phyloP scores from a whole-genome alignment of 2,797 vertebrate genomes.

The Micrastur ruficollis region DNA sequence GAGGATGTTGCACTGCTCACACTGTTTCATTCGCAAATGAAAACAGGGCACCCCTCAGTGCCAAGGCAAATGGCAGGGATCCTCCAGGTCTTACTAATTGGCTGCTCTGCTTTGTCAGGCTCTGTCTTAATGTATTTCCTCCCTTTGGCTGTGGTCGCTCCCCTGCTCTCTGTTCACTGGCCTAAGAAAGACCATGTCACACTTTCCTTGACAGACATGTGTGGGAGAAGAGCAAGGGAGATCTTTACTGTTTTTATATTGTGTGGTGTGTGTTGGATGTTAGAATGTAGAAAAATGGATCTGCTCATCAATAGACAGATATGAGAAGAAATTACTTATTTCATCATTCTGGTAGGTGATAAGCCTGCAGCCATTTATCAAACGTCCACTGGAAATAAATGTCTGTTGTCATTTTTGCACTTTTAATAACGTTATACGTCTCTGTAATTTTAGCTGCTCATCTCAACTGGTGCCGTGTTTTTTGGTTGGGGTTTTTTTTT shows the following conservation, averaged over 20 bases:
- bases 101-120: background rate
- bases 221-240: background rate
- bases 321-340: conserved; percentile 10
- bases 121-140: background rate
- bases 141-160: background rate
- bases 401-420: conserved; percentile 6
- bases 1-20: background rate
- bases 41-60: background rate
- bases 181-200: background rate
- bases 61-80: background rate
- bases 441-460: conserved; percentile 8
- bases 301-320: background rate
- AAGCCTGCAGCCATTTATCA: conserved; percentile 43
- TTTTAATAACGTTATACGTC: conserved; percentile 6
- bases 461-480: background rate
- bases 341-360: conserved; percentile 8
- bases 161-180: background rate
- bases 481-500: background rate
- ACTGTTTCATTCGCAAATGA: background rate
- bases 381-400: background rate
- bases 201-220: background rate
- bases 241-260: background rate
- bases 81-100: background rate
- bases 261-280: background rate
- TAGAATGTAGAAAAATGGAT: background rate